These are phyloP conservation scores for Eupithecia dodoneata DNA, from an alignment of 2,888 invertebrate species.

Conservation along the genomic window DNA sequence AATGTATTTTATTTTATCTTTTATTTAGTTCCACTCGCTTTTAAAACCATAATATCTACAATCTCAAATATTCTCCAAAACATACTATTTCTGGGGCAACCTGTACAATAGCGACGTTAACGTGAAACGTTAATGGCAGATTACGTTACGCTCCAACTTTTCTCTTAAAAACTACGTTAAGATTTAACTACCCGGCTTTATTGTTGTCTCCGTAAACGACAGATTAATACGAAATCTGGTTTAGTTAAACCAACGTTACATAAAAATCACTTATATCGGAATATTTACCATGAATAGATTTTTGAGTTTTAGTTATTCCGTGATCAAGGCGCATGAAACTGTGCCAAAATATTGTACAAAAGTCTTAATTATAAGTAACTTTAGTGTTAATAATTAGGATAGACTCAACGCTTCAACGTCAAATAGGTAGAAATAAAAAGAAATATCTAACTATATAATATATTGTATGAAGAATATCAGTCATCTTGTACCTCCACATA, in stretches of 20 bases:
- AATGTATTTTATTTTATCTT: not conserved
- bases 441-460: too few species aligned
- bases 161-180: slow-evolving; percentile 27
- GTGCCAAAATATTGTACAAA: too few species aligned
- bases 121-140: slow-evolving; percentile 10
- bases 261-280: too few species aligned
- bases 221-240: not conserved
- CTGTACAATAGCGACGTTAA: not conserved
- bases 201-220: not conserved
- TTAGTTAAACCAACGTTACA: not conserved
- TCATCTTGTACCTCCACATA: too few species aligned
- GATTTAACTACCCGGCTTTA: slow-evolving; percentile 12
- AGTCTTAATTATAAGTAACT: too few species aligned
- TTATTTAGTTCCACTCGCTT: not conserved
- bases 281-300: too few species aligned
- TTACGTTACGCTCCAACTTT: slow-evolving; percentile 23
- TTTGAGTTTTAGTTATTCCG: too few species aligned
- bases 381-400: too few species aligned
- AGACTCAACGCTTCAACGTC: too few species aligned
- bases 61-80: not conserved
- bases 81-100: not conserved
- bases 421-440: too few species aligned
- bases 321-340: too few species aligned
- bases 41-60: not conserved
- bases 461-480: too few species aligned